Conservation (phyloP, 2,888 invertebrate genomes). For the Crocallis elinguaria region DNA sequence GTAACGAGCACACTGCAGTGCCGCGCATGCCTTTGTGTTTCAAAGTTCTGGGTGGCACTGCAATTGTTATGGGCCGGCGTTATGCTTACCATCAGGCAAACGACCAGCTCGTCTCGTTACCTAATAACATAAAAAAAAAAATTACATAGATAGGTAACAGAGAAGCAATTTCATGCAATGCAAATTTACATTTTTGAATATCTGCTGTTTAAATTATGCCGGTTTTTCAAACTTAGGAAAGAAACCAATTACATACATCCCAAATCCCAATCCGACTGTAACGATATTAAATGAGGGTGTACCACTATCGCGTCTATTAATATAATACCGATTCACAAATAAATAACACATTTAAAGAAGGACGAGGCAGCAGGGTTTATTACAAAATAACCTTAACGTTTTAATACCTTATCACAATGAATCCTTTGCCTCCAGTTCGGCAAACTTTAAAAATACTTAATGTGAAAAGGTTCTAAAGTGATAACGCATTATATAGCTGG, state of each 20-base stretch:
- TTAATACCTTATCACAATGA: conserved; percentile 8
- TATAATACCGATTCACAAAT: conserved; percentile 80
- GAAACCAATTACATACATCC: conserved; percentile 74
- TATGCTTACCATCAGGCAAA: no score
- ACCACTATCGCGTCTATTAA: conserved; percentile 77
- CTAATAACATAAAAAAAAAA: no score
- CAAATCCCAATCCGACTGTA: conserved; percentile 74
- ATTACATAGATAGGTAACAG: no score
- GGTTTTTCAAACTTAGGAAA: conserved; percentile 45
- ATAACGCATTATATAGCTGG: background rate
- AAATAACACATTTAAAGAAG: conserved; percentile 81
- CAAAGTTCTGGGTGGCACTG: no score
- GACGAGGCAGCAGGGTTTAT: conserved; percentile 54
- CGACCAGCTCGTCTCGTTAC: no score
- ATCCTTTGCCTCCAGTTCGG: background rate
- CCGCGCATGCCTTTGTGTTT: no score
- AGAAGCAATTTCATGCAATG: no score
- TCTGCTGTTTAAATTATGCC: conserved; percentile 29
- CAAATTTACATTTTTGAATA: no score
- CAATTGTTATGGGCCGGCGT: no score
- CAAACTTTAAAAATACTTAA: background rate
- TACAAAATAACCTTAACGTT: background rate
- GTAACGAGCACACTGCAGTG: no score
- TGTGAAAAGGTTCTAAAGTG: conserved; percentile 7
- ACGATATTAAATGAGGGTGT: conserved; percentile 83